phyloP scores from a whole-genome alignment of 2,113 vertebrate genomes.

The Corythaixoides concolor region DNA sequence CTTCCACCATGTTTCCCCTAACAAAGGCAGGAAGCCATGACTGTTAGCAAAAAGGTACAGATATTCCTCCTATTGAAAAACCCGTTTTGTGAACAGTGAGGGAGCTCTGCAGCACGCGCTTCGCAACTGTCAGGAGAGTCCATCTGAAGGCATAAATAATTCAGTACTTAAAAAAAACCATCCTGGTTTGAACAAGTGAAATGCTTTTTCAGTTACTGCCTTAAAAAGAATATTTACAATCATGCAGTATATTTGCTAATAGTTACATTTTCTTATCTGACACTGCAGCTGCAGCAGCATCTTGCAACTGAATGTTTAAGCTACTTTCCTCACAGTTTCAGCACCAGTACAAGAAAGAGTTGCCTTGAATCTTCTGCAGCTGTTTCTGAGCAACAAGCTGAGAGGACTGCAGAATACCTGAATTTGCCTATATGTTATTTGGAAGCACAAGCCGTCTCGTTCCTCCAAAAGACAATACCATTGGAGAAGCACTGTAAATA shows the following conservation, averaged over 20 bases:
- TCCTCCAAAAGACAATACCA: background rate
- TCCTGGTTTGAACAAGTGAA: background rate
- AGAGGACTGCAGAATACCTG: background rate
- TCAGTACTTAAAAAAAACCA: background rate
- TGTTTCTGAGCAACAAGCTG: background rate
- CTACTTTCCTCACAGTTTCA: constrained; percentile 4
- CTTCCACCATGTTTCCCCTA: constrained; percentile 74
- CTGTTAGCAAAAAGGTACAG: constrained; percentile 22
- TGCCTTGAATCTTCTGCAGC: constrained; percentile 24
- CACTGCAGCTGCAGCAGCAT: background rate
- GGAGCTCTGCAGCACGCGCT: background rate
- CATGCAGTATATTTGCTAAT: background rate
- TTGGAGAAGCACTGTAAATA: background rate
- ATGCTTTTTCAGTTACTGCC: background rate
- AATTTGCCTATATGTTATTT: background rate
- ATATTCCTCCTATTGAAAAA: constrained; percentile 6
- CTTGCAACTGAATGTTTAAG: background rate
- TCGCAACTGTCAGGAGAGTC: background rate
- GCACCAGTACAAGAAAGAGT: background rate
- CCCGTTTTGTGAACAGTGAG: background rate
- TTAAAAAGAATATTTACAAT: background rate
- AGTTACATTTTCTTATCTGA: background rate
- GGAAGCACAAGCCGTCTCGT: background rate
- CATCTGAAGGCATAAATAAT: background rate
- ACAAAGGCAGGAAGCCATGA: constrained; percentile 69